These are phyloP conservation scores for Ormia ochracea DNA, from an alignment of 2,888 invertebrate genomes.

Conservation along the genomic window DNA sequence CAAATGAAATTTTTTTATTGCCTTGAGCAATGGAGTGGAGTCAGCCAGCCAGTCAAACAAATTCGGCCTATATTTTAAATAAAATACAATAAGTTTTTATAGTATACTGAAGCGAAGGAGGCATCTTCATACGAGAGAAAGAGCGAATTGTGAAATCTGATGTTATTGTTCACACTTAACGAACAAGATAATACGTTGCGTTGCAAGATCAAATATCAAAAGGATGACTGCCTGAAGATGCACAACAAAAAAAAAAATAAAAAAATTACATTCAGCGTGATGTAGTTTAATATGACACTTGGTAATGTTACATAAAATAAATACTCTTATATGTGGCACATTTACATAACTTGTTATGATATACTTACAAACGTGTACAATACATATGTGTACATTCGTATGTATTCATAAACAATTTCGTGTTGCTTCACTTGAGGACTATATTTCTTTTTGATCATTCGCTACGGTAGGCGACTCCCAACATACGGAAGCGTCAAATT, in stretches of 20 bases:
- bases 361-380: constrained; percentile 4
- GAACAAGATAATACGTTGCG: constrained; percentile 51
- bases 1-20: constrained; percentile 72
- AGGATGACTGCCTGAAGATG: constrained; percentile 60
- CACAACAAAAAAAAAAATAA: not conserved
- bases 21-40: constrained; percentile 47
- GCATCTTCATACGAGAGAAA: not conserved
- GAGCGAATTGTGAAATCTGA: constrained; percentile 48
- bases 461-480: constrained; percentile 66
- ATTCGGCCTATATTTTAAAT: not conserved
- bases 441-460: constrained; percentile 37
- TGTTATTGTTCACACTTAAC: constrained; percentile 61
- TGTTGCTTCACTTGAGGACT: no score
- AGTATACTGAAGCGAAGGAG: not conserved
- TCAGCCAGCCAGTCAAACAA: constrained; percentile 12
- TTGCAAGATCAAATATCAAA: constrained; percentile 68
- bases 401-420: no score
- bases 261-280: constrained; percentile 4
- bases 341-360: not conserved
- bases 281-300: constrained; percentile 11
- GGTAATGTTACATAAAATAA: constrained; percentile 41
- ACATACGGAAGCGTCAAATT: constrained; percentile 74
- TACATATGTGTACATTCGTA: no score
- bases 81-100: not conserved
- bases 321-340: not conserved